Conservation (phyloP, 2,113 vertebrate species). For the Phrynocephalus versicolor region DNA sequence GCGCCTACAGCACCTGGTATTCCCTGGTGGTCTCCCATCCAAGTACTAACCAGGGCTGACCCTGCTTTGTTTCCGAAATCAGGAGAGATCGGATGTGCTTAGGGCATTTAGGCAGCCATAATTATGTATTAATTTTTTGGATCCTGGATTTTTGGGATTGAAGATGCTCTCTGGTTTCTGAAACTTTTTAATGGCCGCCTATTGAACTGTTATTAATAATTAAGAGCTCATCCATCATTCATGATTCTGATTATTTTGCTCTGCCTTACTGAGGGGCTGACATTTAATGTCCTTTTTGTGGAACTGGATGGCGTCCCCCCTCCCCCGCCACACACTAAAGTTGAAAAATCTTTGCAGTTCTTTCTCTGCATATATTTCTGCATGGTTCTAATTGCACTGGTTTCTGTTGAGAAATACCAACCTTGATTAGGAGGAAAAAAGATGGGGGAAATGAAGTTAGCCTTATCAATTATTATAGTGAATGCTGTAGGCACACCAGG, state of each 20-base stretch:
- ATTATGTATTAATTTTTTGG: constrained; percentile 25
- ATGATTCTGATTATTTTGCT: constrained; percentile 36
- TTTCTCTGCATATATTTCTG: neutral
- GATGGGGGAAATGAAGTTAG: neutral
- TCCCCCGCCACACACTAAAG: neutral
- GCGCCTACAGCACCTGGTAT: no score
- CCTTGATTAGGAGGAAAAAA: neutral
- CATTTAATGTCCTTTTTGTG: constrained; percentile 22
- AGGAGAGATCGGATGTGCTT: no score
- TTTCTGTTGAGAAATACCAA: constrained; percentile 10
- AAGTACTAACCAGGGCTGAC: no score
- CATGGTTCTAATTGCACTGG: neutral
- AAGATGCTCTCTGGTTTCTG: constrained; percentile 23
- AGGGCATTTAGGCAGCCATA: no score
- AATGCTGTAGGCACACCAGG: neutral
- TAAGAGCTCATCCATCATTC: constrained; percentile 39
- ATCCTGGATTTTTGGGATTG: neutral
- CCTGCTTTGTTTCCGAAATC: no score
- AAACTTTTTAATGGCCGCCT: constrained; percentile 27
- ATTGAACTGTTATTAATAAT: constrained; percentile 39
- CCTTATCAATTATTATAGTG: neutral
- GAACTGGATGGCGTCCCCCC: neutral
- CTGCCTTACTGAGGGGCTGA: constrained; percentile 2
- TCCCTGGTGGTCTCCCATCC: no score
- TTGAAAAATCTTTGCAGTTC: neutral